Evolutionary conservation across 1,140 invertebrate genomes (phyloP).

Genomic region (Aplysia californica): DNA sequence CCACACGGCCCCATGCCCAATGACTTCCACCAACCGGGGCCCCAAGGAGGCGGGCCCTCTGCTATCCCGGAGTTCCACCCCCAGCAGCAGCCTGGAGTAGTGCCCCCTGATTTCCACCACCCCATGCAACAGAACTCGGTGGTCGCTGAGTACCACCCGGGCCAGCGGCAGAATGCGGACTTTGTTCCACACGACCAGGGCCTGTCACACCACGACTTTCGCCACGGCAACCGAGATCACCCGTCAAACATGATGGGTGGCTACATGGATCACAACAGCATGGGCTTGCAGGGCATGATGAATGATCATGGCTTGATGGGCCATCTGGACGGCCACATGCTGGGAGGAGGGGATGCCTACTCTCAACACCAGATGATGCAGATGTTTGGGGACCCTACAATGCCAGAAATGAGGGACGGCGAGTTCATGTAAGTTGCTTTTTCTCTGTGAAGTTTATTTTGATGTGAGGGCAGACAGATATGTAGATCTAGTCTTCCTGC

Average conservation of each 20-base stretch:
- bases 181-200: background rate
- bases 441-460: no score
- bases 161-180: background rate
- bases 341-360: slow-evolving; percentile 21
- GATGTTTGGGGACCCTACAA: slow-evolving; percentile 20
- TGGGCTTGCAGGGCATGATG: slow-evolving; percentile 25
- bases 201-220: slow-evolving; percentile 23
- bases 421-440: background rate
- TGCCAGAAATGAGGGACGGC: slow-evolving; percentile 12
- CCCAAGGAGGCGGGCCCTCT: no score
- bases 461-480: no score
- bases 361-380: slow-evolving; percentile 27
- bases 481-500: no score
- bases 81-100: slow-evolving; percentile 16
- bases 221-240: background rate
- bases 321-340: slow-evolving; percentile 18
- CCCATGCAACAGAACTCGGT: slow-evolving; percentile 3
- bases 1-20: background rate
- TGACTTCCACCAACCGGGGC: slow-evolving; percentile 15
- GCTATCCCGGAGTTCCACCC: slow-evolving; percentile 8
- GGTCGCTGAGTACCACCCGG: slow-evolving; percentile 3
- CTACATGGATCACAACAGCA: slow-evolving; percentile 6
- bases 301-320: slow-evolving; percentile 16
- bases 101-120: slow-evolving; percentile 8
- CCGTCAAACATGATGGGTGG: slow-evolving; percentile 11